A percentile compares a stretch with the other conserved stretches of the same genome.
Evolutionary conservation across 2,113 vertebrate species (phyloP).

Genomic region (Hyla sarda): DNA sequence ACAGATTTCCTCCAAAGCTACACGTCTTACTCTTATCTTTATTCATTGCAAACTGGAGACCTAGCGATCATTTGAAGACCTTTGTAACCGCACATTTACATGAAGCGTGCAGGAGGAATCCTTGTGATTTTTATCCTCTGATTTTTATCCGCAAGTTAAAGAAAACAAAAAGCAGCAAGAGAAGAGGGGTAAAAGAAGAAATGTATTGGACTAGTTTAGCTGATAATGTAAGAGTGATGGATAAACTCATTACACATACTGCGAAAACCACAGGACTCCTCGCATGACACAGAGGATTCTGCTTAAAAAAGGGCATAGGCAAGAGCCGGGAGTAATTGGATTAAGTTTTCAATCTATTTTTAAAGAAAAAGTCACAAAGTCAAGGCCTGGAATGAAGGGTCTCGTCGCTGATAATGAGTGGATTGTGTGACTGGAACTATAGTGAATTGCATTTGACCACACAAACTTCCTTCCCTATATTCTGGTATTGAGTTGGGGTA

Average conservation of each 20-base stretch:
- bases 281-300: slow-evolving; percentile 10
- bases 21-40: neutral
- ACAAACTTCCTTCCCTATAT: neutral
- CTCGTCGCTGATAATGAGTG: neutral
- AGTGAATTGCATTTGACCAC: neutral
- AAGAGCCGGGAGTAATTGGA: neutral
- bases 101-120: neutral
- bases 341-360: slow-evolving; percentile 10
- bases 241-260: slow-evolving; percentile 19
- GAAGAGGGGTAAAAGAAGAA: neutral
- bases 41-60: neutral
- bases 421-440: neutral
- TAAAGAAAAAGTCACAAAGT: neutral
- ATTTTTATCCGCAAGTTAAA: neutral
- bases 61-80: neutral
- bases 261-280: slow-evolving; percentile 18
- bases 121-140: neutral
- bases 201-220: neutral
- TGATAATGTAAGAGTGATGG: slow-evolving; percentile 5
- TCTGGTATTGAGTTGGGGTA: neutral
- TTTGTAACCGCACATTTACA: neutral
- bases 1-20: neutral
- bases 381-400: neutral
- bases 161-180: neutral
- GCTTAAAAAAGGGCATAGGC: slow-evolving; percentile 29